Percentiles rank a stretch among this genome's conserved stretches.
phyloP scores from a whole-genome alignment of 2,888 invertebrate genomes.

The Heteropelma amictum region DNA sequence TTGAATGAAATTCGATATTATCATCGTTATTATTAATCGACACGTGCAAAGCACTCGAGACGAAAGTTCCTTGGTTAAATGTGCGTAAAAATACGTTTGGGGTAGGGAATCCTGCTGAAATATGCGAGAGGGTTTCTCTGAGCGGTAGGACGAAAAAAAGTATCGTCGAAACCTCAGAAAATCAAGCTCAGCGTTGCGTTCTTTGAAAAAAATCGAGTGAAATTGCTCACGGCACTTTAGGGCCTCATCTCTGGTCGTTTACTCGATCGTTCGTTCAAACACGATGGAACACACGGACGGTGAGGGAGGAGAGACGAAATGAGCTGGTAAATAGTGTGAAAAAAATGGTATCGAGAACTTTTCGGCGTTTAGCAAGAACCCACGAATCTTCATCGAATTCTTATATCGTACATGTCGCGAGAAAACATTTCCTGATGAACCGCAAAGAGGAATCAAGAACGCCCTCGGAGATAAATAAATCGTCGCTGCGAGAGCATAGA shows the following conservation, averaged over 20 bases:
- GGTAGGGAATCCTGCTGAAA: no score
- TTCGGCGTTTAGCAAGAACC: no score
- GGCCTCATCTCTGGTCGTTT: slow-evolving; percentile 1
- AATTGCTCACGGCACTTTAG: slow-evolving; percentile 23
- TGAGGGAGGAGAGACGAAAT: neutral
- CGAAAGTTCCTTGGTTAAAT: no score
- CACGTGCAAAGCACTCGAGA: no score
- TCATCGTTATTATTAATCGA: no score
- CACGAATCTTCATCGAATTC: no score
- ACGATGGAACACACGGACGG: no score
- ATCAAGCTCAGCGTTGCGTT: neutral
- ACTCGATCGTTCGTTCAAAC: slow-evolving; percentile 9
- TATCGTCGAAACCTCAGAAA: slow-evolving; percentile 23
- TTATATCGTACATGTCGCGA: neutral
- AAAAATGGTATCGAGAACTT: no score
- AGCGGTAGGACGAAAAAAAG: neutral
- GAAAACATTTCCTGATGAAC: neutral
- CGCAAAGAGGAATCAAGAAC: neutral
- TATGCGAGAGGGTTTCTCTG: slow-evolving; percentile 13
- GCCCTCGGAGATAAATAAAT: neutral
- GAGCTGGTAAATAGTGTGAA: neutral
- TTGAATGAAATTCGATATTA: no score
- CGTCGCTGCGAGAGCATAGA: neutral
- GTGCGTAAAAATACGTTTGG: no score
- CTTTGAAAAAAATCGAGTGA: neutral